phyloP scores from a whole-genome alignment of 2,888 invertebrate genomes.

The Drosophila trichaetosa region DNA sequence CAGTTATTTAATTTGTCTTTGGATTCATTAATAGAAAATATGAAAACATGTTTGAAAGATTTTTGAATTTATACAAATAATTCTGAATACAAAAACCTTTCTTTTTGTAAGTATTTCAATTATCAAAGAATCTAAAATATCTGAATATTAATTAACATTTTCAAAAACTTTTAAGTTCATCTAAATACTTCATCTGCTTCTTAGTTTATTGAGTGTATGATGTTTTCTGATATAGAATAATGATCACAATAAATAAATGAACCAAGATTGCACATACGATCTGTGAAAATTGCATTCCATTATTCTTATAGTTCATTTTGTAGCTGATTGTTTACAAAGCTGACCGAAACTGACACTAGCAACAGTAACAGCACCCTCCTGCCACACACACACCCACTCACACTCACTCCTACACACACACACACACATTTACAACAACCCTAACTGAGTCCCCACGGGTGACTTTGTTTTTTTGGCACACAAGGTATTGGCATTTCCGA shows the following conservation, averaged over 20 bases:
- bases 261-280: conserved; percentile 20
- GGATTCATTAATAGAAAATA: too few relatives aligned
- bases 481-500: conserved; percentile 66
- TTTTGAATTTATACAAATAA: not conserved
- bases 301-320: conserved; percentile 41
- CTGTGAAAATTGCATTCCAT: conserved; percentile 26
- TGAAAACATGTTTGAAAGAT: not conserved
- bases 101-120: not conserved
- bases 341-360: conserved; percentile 32
- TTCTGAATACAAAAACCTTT: not conserved
- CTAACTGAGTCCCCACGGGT: not conserved
- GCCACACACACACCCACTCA: not conserved
- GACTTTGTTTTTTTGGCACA: conserved; percentile 33
- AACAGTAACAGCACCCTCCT: conserved; percentile 5
- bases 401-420: not conserved
- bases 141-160: not conserved
- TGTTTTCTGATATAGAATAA: not conserved
- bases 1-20: not conserved
- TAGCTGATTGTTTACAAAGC: conserved; percentile 69
- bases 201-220: not conserved
- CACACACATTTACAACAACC: not conserved
- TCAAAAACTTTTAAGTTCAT: not conserved
- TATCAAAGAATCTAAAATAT: not conserved
- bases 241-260: not conserved
- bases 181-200: not conserved